Base-by-base conservation (phyloP, 2,113 vertebrate species). In the Lipotes vexillifer region DNA sequence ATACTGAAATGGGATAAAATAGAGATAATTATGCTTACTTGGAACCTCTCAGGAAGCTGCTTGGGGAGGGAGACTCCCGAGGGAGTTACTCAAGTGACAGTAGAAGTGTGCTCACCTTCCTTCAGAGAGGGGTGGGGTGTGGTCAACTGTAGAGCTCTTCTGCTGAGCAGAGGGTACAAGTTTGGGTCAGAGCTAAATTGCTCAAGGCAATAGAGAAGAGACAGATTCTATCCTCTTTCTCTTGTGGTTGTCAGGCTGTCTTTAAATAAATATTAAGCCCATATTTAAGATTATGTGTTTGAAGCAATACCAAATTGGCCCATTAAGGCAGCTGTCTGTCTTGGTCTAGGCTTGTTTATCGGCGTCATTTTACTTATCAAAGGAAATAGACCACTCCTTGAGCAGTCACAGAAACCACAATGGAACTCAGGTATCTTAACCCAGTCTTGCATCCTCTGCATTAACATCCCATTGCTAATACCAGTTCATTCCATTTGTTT, bases 231-330 rank as follows among this genome's bases (percentile, higher is more conserved):
- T 71, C 3, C 41, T 61, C 49, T 94, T 59, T 59, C 46, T 20
- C 25, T 74, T 65, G 63, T 68, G 25, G n/a, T 77, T 87, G 27
- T 61, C 52, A 66, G 77, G 59, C 59, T 81, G 33, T 90, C 74
- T 93, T 88, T 55, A 94, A 93, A 88, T 86, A 93, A 97, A 86
- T 38, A 78, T 77, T 49, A 93, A 90, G 21, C 46, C 77, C 17
- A 31, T 94, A 75, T 61, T 83, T 88, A 88, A 93, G 21, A 93
- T 82, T 18, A 85, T 59, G 65, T 38, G 55, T 88, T 77, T 90
- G 46, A 95, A 89, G 36, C 78, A 96, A 83, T 71, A 90, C 14
- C n/a, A 90, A 83, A 49, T 13, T 74, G 59, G 20, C 31, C 71
- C 91, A 59, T 36, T 41, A 61, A 85, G 17, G 41, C 15, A 66